These are phyloP conservation scores for Brenthis daphne DNA, from an alignment of 2,888 invertebrate species.

Conservation along the genomic window DNA sequence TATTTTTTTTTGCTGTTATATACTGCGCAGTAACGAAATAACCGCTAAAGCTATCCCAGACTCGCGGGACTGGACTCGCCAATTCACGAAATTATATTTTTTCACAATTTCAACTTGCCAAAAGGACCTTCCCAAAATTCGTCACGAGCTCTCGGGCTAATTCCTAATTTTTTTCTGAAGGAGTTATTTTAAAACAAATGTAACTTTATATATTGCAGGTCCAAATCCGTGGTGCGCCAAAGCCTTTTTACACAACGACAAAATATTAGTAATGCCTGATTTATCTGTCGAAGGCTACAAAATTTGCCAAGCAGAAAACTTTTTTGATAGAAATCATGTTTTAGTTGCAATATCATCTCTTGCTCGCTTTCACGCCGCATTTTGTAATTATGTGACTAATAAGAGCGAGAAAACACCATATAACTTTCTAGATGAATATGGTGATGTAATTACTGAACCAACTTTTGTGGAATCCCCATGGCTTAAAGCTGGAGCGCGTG, in stretches of 20 bases:
- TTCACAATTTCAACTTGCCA: too few relatives aligned
- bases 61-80: too few relatives aligned
- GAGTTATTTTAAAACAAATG: not conserved
- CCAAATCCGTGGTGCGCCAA: conserved; percentile 56
- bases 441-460: conserved; percentile 51
- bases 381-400: conserved; percentile 57
- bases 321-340: conserved; percentile 55
- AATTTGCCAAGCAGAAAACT: conserved; percentile 44
- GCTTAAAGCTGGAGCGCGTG: conserved; percentile 57
- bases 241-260: conserved; percentile 57
- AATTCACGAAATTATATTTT: too few relatives aligned
- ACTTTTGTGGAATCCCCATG: conserved; percentile 57
- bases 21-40: too few relatives aligned
- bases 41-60: too few relatives aligned
- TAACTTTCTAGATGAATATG: conserved; percentile 50
- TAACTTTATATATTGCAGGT: conserved; percentile 45
- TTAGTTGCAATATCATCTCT: conserved; percentile 49
- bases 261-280: conserved; percentile 66
- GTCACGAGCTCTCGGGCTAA: not conserved
- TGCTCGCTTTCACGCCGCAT: conserved; percentile 67
- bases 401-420: conserved; percentile 44
- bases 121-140: too few relatives aligned
- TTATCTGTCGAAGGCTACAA: conserved; percentile 57
- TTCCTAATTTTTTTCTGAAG: not conserved
- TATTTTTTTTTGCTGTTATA: too few relatives aligned